Percentiles rank a stretch among this genome's conserved stretches.
These are phyloP conservation scores for Stramonita haemastoma DNA, from an alignment of 2,888 invertebrate genomes.

Conservation along the genomic window DNA sequence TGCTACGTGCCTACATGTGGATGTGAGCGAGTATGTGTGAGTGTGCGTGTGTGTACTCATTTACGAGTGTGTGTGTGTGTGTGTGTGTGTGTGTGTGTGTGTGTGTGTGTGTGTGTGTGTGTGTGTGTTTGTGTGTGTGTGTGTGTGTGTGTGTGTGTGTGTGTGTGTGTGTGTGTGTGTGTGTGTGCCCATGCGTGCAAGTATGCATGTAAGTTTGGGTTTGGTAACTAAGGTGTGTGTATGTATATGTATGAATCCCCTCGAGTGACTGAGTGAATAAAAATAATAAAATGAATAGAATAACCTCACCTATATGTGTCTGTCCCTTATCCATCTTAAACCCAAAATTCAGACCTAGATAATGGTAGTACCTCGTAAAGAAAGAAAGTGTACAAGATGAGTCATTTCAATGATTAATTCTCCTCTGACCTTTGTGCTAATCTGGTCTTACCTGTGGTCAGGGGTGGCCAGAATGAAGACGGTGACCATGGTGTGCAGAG, in stretches of 20 bases:
- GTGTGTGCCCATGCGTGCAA: background rate
- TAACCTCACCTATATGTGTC: too few species aligned
- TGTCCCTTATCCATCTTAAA: too few species aligned
- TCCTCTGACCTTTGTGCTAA: too few species aligned
- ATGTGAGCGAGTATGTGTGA: too few species aligned
- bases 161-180: constrained; percentile 3
- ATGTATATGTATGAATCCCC: background rate
- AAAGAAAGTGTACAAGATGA: too few species aligned
- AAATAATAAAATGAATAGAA: too few species aligned
- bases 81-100: background rate
- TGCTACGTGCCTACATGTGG: too few species aligned
- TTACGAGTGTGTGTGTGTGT: background rate
- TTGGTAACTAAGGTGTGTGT: background rate
- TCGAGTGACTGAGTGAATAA: too few species aligned
- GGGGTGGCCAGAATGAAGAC: constrained; percentile 35
- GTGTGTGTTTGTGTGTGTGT: background rate
- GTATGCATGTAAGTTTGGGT: too few species aligned
- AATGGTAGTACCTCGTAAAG: too few species aligned
- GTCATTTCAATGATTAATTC: too few species aligned
- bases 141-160: constrained; percentile 2
- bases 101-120: background rate
- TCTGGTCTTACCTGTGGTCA: constrained; percentile 37
- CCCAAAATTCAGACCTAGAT: too few species aligned
- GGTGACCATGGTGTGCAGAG: constrained; percentile 37
- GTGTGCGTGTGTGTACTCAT: background rate